These are phyloP conservation scores for Uropetala carovei DNA, from an alignment of 2,888 invertebrate genomes.

Conservation along the genomic window DNA sequence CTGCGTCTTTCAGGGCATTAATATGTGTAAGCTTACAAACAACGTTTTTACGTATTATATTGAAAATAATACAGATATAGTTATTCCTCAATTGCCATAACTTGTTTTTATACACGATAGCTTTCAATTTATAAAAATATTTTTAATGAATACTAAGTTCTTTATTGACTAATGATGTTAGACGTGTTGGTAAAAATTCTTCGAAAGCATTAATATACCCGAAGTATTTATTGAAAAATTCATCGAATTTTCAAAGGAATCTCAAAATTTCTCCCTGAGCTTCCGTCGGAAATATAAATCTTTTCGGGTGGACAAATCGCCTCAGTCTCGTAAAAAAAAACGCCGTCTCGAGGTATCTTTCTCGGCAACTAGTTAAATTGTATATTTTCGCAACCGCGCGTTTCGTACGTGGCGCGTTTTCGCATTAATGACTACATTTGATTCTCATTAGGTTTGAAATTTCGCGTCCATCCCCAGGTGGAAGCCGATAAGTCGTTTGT, in stretches of 20 bases:
- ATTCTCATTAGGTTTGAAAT: conserved; percentile 32
- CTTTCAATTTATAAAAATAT: background rate
- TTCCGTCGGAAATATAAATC: background rate
- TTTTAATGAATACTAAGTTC: background rate
- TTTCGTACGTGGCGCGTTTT: conserved; percentile 9
- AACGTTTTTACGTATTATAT: background rate
- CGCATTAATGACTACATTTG: conserved; percentile 35
- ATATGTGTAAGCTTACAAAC: too few species aligned
- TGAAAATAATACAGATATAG: background rate
- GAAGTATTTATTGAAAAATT: background rate
- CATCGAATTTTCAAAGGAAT: background rate
- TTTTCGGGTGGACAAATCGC: background rate
- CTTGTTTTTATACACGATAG: too few species aligned
- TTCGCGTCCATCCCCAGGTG: conserved; percentile 8
- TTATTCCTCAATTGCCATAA: too few species aligned
- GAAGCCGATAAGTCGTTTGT: background rate
- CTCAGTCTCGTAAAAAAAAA: background rate
- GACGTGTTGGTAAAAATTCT: background rate
- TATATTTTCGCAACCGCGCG: background rate
- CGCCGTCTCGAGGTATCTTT: background rate
- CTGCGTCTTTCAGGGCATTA: too few species aligned
- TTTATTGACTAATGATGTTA: background rate
- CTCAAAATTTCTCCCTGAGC: background rate
- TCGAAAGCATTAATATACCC: background rate
- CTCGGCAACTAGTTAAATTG: background rate